These are phyloP conservation scores for Halisarca cf. caerulea DNA, from an alignment of 37 sponge, comb jelly and placozoan genomes.

Conservation along the genomic window DNA sequence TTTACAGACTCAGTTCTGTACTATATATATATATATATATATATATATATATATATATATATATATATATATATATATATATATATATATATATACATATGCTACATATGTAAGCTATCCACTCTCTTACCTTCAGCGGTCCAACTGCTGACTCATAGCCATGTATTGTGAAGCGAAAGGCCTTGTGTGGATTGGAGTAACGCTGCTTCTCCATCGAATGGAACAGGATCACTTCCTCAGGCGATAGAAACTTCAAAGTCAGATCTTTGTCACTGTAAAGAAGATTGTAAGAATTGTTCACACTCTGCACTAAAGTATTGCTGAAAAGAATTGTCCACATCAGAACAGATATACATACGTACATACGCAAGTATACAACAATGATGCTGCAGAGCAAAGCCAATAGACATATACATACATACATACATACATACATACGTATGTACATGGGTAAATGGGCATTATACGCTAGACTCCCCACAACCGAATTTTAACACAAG, in stretches of 20 bases:
- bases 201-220: constrained; percentile 59
- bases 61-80: neutral
- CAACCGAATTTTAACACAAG: no score
- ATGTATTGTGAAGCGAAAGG: constrained; percentile 74
- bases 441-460: no score
- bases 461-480: no score
- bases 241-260: neutral
- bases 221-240: constrained; percentile 1
- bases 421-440: no score
- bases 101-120: neutral
- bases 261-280: constrained; percentile 1
- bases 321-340: no score
- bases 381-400: no score
- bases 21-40: neutral
- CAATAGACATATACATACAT: no score
- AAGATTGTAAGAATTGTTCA: no score
- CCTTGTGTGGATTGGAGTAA: constrained; percentile 72
- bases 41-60: neutral
- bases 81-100: neutral
- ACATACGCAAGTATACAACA: no score
- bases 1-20: no score
- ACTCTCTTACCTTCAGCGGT: constrained; percentile 75
- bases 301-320: no score
- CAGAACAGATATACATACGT: no score
- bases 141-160: constrained; percentile 75